Evolutionary conservation across 2,113 vertebrate species (phyloP).

Genomic region (Anthoscopus minutus): DNA sequence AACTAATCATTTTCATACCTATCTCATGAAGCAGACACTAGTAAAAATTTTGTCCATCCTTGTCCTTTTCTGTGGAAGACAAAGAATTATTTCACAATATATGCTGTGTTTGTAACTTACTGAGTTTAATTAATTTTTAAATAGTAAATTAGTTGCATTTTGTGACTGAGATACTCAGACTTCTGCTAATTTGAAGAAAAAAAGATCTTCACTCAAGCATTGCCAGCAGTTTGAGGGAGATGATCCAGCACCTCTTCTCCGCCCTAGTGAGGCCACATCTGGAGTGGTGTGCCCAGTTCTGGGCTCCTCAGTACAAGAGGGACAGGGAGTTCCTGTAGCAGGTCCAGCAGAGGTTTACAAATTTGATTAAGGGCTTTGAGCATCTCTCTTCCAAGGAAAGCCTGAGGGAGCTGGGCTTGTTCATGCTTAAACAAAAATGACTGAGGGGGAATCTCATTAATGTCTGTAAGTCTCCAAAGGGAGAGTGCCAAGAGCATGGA

Average conservation of each 20-base stretch:
- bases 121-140: neutral
- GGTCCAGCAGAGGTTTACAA: neutral
- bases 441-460: too few relatives aligned
- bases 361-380: neutral
- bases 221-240: fast-evolving
- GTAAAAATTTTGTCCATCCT: neutral
- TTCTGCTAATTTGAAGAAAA: neutral
- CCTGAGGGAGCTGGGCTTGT: too few relatives aligned
- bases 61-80: neutral
- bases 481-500: neutral
- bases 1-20: neutral
- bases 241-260: too few relatives aligned
- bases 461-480: neutral
- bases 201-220: neutral
- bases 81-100: neutral
- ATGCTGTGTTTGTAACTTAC: neutral
- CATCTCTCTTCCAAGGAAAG: neutral
- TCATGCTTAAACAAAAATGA: neutral
- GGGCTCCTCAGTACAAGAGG: neutral
- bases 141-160: neutral
- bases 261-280: neutral
- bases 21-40: neutral
- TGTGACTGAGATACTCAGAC: neutral
- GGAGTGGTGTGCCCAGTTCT: neutral
- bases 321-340: too few relatives aligned